phyloP scores from a whole-genome alignment of 92 coral and sea anemone species.

The Epizoanthus fatuus region DNA sequence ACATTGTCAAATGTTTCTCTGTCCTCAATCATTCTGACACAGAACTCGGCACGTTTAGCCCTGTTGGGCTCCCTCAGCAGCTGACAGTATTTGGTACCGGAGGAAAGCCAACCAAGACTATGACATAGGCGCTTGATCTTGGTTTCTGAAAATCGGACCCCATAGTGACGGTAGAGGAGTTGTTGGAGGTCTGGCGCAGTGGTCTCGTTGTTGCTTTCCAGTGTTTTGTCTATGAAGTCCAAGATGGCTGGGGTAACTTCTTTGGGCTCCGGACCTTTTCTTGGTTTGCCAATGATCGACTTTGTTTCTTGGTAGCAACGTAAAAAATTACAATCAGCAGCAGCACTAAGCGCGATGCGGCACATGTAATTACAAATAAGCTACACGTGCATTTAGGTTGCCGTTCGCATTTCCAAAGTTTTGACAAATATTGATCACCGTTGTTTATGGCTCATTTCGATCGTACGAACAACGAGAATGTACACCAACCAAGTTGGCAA shows the following conservation, averaged over 20 bases:
- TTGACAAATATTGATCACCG: too few species aligned
- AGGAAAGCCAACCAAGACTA: not conserved
- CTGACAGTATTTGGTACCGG: conserved; percentile 45
- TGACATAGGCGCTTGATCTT: conserved; percentile 14
- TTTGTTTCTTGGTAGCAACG: conserved; percentile 31
- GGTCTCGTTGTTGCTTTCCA: conserved; percentile 2
- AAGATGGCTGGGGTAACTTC: not conserved
- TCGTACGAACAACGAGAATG: too few species aligned
- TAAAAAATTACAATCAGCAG: not conserved
- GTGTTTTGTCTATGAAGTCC: conserved; percentile 2
- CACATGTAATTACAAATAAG: too few species aligned
- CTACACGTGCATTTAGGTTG: too few species aligned
- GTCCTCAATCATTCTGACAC: too few species aligned
- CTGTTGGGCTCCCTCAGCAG: conserved; percentile 38
- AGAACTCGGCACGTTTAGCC: not conserved
- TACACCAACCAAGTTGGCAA: too few species aligned
- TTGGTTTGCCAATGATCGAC: conserved; percentile 19
- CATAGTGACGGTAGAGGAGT: conserved; percentile 20
- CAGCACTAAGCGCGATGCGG: too few species aligned
- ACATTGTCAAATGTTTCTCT: too few species aligned
- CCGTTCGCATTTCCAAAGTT: too few species aligned
- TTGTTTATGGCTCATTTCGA: too few species aligned
- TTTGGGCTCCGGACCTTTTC: conserved; percentile 9
- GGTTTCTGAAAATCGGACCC: conserved; percentile 27
- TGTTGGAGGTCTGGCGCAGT: conserved; percentile 8